Evolutionary conservation across 30 jellyfish, hydroid and myxozoan species (phyloP).

Genomic region (Hydractinia echinata): DNA sequence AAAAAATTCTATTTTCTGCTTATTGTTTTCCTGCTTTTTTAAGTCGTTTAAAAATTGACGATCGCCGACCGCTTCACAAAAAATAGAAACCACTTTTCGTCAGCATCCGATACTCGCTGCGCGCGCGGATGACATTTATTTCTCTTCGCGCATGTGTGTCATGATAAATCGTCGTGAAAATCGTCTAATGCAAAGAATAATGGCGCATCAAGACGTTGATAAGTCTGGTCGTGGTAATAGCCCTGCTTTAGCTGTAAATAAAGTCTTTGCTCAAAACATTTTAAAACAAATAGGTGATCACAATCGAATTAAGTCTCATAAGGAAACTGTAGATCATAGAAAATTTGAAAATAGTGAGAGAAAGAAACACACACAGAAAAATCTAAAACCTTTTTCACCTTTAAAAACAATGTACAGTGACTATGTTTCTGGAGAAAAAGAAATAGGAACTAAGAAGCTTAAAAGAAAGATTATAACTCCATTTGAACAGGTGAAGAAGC

Average conservation of each 20-base stretch:
- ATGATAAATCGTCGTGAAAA: too few relatives aligned
- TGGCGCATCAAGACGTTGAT: neutral
- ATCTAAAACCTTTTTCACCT: constrained; percentile 1
- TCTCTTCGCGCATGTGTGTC: too few relatives aligned
- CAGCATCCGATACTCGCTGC: too few relatives aligned
- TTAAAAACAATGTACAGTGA: constrained; percentile 22
- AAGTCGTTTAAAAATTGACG: too few relatives aligned
- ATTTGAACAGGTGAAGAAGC: constrained; percentile 27
- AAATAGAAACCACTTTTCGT: too few relatives aligned
- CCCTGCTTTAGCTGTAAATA: constrained; percentile 1
- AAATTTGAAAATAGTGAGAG: constrained; percentile 12
- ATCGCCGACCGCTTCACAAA: too few relatives aligned
- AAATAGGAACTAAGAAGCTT: neutral
- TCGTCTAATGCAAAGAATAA: too few relatives aligned
- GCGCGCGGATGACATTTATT: too few relatives aligned
- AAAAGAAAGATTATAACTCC: constrained; percentile 1
- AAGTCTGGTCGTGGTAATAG: neutral
- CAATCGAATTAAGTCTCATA: constrained; percentile 10
- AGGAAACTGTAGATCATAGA: constrained; percentile 12
- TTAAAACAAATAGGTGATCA: constrained; percentile 1
- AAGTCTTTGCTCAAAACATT: constrained; percentile 19
- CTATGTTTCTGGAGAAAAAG: neutral
- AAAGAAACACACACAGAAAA: constrained; percentile 16
- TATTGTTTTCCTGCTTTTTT: too few relatives aligned
- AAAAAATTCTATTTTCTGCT: too few relatives aligned